These are phyloP conservation scores for Menidia beryllina DNA, from an alignment of 2,113 vertebrate species.

Conservation along the genomic window DNA sequence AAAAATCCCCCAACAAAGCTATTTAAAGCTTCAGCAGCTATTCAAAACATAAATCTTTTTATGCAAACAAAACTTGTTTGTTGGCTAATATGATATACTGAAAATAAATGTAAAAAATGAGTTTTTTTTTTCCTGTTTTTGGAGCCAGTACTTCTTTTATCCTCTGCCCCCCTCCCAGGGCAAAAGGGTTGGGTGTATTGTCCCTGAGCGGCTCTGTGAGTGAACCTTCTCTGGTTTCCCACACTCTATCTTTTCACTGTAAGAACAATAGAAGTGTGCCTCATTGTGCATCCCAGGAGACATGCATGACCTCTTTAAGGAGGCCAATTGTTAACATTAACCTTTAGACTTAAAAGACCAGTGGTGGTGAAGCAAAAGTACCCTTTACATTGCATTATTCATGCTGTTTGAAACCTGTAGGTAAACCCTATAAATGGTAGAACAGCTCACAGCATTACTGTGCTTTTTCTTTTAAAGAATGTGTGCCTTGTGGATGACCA, in stretches of 20 bases:
- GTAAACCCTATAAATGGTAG: too few species aligned
- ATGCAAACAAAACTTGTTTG: too few species aligned
- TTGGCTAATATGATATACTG: too few species aligned
- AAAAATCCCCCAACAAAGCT: too few species aligned
- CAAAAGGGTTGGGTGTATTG: slow-evolving; percentile 39
- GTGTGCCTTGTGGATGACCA: too few species aligned
- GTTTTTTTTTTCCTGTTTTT: too few species aligned
- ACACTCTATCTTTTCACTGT: slow-evolving; percentile 48
- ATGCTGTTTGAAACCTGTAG: neutral
- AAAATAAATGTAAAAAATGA: too few species aligned
- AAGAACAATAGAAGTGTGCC: slow-evolving; percentile 59
- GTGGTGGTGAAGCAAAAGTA: neutral
- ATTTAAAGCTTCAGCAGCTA: too few species aligned
- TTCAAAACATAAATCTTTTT: too few species aligned
- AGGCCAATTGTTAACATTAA: neutral
- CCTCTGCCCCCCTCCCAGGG: neutral
- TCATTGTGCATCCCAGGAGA: slow-evolving; percentile 33
- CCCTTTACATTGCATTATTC: neutral
- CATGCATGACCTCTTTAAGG: slow-evolving; percentile 2
- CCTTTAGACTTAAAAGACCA: neutral
- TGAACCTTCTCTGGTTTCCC: slow-evolving; percentile 49
- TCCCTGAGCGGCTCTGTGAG: slow-evolving; percentile 31
- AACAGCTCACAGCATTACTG: too few species aligned
- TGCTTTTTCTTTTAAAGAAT: too few species aligned
- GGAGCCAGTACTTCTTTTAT: neutral